Evolutionary conservation across 2,113 vertebrate species (phyloP).

Genomic region (Rhegmatorhina hoffmannsi): DNA sequence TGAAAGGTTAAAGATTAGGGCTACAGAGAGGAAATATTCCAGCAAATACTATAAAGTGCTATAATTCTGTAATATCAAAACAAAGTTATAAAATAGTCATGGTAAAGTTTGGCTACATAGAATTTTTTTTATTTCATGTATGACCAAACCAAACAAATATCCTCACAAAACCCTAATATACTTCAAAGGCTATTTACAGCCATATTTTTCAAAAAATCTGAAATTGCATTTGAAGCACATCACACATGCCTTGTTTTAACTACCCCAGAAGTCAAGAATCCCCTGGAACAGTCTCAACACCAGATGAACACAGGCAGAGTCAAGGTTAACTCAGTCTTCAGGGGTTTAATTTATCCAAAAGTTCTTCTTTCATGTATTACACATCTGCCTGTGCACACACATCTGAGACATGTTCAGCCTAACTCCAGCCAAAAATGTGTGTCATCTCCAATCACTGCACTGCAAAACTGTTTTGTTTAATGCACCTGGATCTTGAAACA

Average conservation of each 20-base stretch:
- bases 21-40: background rate
- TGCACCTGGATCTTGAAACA: background rate
- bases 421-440: background rate
- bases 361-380: background rate
- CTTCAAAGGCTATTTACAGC: background rate
- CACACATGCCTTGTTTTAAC: background rate
- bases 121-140: background rate
- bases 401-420: background rate
- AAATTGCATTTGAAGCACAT: background rate
- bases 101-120: background rate
- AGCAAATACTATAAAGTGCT: background rate
- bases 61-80: background rate
- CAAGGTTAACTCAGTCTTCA: background rate
- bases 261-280: background rate
- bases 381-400: background rate
- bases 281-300: background rate
- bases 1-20: background rate
- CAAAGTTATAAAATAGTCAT: background rate
- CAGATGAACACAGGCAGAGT: background rate
- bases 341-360: background rate
- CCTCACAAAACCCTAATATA: background rate
- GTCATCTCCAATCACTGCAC: background rate
- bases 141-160: background rate
- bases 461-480: background rate
- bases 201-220: background rate